Evolutionary conservation across 2,888 invertebrate genomes (phyloP).

Genomic region (Steromphala cineraria): DNA sequence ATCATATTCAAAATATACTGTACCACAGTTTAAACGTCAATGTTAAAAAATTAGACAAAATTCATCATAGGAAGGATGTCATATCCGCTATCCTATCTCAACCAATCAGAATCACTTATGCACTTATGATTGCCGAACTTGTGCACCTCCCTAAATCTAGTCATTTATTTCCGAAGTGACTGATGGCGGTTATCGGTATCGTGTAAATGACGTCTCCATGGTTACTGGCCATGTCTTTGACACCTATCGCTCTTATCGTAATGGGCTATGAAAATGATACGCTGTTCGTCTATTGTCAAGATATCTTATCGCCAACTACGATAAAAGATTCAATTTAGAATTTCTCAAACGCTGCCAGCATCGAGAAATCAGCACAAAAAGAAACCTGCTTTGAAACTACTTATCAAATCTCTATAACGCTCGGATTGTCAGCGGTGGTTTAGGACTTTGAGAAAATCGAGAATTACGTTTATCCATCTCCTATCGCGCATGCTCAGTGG

Average conservation of each 20-base stretch:
- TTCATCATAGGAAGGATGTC: too few relatives aligned
- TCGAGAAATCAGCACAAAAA: background rate
- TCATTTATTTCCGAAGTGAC: background rate
- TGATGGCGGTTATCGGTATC: background rate
- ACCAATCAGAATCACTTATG: background rate
- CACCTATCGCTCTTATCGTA: conserved; percentile 17
- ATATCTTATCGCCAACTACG: background rate
- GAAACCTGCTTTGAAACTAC: background rate
- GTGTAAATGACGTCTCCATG: conserved; percentile 14
- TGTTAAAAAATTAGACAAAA: too few relatives aligned
- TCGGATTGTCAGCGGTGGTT: background rate
- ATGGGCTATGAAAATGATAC: conserved; percentile 8
- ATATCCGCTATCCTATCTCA: background rate
- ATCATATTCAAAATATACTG: too few relatives aligned
- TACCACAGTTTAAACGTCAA: too few relatives aligned
- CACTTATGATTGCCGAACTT: background rate
- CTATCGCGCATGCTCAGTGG: conserved; percentile 19
- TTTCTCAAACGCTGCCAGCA: background rate
- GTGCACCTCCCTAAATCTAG: background rate
- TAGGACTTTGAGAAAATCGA: background rate
- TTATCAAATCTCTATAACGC: conserved; percentile 5
- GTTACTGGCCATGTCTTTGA: conserved; percentile 12
- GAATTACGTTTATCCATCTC: background rate
- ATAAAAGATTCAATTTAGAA: conserved; percentile 17
- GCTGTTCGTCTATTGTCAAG: conserved; percentile 17